phyloP scores from a whole-genome alignment of 2,797 vertebrate species.

The Scomberomorus guttatus region DNA sequence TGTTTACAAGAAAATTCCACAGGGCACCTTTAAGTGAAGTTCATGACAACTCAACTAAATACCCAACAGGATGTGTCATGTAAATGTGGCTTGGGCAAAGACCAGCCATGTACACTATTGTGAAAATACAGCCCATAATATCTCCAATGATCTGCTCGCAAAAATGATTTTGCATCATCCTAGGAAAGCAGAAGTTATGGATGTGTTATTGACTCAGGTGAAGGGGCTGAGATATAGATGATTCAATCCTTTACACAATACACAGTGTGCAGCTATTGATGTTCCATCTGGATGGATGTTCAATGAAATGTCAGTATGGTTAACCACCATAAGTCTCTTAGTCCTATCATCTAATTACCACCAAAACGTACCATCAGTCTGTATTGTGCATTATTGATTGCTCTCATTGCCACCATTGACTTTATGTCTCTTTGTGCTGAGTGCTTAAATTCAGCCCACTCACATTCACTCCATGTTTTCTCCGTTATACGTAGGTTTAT shows the following conservation, averaged over 20 bases:
- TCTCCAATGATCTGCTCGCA: background rate
- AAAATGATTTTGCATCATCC: background rate
- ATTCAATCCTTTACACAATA: background rate
- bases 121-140: background rate
- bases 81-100: background rate
- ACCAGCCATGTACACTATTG: background rate
- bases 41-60: background rate
- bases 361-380: slow-evolving; percentile 48
- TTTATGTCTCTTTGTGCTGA: slow-evolving; percentile 57
- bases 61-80: too few relatives aligned
- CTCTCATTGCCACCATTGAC: slow-evolving; percentile 59
- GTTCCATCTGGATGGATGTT: slow-evolving; percentile 13
- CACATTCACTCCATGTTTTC: slow-evolving; percentile 22
- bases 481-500: slow-evolving; percentile 15
- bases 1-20: too few relatives aligned
- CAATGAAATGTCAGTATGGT: slow-evolving; percentile 35
- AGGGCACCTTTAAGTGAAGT: background rate
- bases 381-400: slow-evolving; percentile 36
- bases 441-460: slow-evolving; percentile 32
- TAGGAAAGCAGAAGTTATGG: slow-evolving; percentile 7
- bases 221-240: background rate
- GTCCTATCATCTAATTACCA: slow-evolving; percentile 52
- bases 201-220: background rate
- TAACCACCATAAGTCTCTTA: slow-evolving; percentile 26
- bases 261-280: slow-evolving; percentile 10